Conservation (phyloP, 2,797 vertebrate genomes). For the Chrosomus eos region DNA sequence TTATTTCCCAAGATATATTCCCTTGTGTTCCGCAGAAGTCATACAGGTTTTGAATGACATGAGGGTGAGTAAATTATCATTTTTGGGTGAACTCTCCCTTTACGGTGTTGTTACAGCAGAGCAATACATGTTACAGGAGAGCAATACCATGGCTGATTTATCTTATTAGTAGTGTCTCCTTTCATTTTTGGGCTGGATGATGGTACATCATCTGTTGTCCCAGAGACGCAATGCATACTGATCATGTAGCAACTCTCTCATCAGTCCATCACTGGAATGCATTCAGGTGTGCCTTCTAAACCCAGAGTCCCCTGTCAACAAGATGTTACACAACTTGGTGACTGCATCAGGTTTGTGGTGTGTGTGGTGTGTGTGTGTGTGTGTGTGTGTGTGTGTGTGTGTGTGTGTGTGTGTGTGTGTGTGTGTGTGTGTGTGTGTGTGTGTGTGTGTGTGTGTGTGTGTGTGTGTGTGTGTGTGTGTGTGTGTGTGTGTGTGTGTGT, state of each 20-base stretch:
- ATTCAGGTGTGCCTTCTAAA: constrained; percentile 45
- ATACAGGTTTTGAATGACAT: neutral
- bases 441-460: constrained; percentile 24
- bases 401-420: constrained; percentile 38
- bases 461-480: constrained; percentile 37
- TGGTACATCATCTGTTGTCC: constrained; percentile 8
- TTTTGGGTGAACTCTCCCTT: neutral
- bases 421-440: neutral
- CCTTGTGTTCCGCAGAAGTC: neutral
- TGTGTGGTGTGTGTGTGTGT: constrained; percentile 35
- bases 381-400: constrained; percentile 36
- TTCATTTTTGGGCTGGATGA: constrained; percentile 32
- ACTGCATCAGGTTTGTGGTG: constrained; percentile 23
- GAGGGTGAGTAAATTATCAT: neutral
- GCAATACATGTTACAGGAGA: constrained; percentile 1
- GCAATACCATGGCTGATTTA: constrained; percentile 12
- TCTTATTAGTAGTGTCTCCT: constrained; percentile 39
- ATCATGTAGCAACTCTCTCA: constrained; percentile 39
- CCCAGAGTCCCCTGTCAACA: constrained; percentile 48
- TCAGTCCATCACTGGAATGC: constrained; percentile 22
- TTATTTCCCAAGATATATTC: neutral
- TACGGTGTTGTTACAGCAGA: constrained; percentile 13
- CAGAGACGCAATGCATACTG: constrained; percentile 20
- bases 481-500: constrained; percentile 34
- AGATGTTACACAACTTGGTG: constrained; percentile 50